Conservation (phyloP, 2,113 vertebrate species). For the Chaenogobius annularis region DNA sequence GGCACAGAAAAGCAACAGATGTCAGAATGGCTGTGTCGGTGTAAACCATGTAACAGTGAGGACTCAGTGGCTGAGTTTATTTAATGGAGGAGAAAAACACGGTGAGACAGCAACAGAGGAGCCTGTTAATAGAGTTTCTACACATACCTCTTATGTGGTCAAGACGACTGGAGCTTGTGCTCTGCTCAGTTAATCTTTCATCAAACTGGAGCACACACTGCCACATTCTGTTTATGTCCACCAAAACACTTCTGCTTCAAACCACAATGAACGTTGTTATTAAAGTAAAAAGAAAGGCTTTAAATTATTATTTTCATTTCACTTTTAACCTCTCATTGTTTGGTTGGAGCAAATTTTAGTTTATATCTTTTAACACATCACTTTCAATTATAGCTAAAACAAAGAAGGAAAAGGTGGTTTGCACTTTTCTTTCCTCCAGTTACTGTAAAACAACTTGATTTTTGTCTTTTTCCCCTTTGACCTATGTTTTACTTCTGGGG, state of each 20-base stretch:
- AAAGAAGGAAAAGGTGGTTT: neutral
- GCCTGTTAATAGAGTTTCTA: conserved; percentile 39
- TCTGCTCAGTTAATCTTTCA: conserved; percentile 36
- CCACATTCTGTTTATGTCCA: conserved; percentile 4
- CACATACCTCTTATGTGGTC: conserved; percentile 27
- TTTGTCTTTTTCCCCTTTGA: conserved; percentile 26
- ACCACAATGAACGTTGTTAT: neutral
- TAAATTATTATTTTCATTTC: neutral
- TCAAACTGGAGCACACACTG: conserved; percentile 23
- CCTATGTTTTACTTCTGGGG: conserved; percentile 40
- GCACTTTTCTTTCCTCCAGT: neutral
- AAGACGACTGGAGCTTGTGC: conserved; percentile 36
- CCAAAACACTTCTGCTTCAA: neutral
- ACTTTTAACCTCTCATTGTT: neutral
- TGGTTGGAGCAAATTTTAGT: neutral
- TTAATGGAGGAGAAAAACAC: conserved; percentile 61
- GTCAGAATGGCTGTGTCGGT: conserved; percentile 45
- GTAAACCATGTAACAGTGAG: conserved; percentile 36
- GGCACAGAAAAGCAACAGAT: conserved; percentile 60
- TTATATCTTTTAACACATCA: neutral
- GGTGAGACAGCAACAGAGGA: conserved; percentile 33
- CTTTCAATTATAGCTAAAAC: neutral
- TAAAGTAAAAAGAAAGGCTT: too few relatives aligned
- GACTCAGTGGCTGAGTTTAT: conserved; percentile 31
- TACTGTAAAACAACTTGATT: neutral